A percentile compares a stretch with the other conserved stretches of the same genome.
phyloP scores from a whole-genome alignment of 2,797 vertebrate species.

The Darevskia mixta region DNA sequence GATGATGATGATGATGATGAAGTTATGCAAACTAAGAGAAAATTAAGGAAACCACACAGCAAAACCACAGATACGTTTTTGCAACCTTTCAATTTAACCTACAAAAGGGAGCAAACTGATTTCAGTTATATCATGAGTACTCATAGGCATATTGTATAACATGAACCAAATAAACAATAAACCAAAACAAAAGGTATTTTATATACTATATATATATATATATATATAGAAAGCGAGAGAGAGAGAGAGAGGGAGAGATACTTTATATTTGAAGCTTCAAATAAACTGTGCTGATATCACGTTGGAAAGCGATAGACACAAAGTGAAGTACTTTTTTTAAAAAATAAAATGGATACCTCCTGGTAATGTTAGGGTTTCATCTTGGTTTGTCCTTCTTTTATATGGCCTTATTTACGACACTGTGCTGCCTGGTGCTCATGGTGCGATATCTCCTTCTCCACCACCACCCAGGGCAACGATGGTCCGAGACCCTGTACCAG shows the following conservation, averaged over 20 bases:
- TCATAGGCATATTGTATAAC: no score
- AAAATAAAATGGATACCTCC: neutral
- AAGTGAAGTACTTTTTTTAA: neutral
- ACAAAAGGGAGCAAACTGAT: no score
- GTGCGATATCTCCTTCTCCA: slow-evolving; percentile 32
- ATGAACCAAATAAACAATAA: no score
- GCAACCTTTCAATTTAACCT: no score
- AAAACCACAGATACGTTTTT: no score
- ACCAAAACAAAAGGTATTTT: no score
- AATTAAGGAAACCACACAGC: no score
- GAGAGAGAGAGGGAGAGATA: neutral
- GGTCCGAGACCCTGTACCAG: slow-evolving; percentile 61
- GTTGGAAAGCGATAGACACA: slow-evolving; percentile 13
- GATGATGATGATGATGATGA: no score
- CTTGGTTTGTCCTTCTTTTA: slow-evolving; percentile 58
- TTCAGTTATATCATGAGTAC: no score
- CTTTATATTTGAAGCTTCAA: slow-evolving; percentile 28
- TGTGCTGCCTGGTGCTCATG: neutral
- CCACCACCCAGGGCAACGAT: slow-evolving; percentile 41
- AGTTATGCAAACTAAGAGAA: no score
- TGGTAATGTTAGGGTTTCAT: slow-evolving; percentile 47
- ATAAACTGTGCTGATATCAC: slow-evolving; percentile 28
- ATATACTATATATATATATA: neutral
- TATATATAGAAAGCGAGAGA: neutral
- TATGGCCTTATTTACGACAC: slow-evolving; percentile 55